A percentile compares a stretch with the other conserved stretches of the same genome.
Conservation (phyloP, 2,888 invertebrate genomes). For the Frankliniella fusca region DNA sequence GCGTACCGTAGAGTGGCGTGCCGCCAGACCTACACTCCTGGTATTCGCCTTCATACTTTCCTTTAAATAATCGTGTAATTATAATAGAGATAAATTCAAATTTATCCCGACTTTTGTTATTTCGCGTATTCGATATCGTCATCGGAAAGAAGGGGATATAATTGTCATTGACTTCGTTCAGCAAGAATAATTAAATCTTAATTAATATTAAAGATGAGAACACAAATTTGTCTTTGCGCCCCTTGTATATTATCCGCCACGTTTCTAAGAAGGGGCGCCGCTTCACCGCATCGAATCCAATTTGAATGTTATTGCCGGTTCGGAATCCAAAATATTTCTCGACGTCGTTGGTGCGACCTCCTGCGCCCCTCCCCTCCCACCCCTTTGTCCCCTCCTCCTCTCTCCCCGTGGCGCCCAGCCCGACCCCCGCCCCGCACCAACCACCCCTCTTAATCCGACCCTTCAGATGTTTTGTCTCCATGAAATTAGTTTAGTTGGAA, state of each 20-base stretch:
- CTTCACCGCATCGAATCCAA: background rate
- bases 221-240: too few relatives aligned
- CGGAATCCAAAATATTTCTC: conserved; percentile 12
- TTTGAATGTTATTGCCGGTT: conserved; percentile 14
- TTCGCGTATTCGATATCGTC: background rate
- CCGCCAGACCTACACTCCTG: too few relatives aligned
- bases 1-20: too few relatives aligned
- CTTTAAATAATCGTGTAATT: too few relatives aligned
- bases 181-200: background rate
- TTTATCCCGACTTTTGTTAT: background rate
- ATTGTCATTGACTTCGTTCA: background rate
- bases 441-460: conserved; percentile 20
- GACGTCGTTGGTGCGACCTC: background rate
- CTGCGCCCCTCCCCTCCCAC: background rate
- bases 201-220: too few relatives aligned
- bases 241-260: too few relatives aligned
- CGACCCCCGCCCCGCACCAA: background rate
- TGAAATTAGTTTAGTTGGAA: conserved; percentile 26
- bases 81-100: background rate
- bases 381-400: background rate
- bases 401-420: background rate
- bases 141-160: background rate
- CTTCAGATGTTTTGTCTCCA: conserved; percentile 24
- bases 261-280: background rate
- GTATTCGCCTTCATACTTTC: too few relatives aligned